These are phyloP conservation scores for Drosophila sproati DNA, from an alignment of 1,140 invertebrate genomes.

Conservation along the genomic window DNA sequence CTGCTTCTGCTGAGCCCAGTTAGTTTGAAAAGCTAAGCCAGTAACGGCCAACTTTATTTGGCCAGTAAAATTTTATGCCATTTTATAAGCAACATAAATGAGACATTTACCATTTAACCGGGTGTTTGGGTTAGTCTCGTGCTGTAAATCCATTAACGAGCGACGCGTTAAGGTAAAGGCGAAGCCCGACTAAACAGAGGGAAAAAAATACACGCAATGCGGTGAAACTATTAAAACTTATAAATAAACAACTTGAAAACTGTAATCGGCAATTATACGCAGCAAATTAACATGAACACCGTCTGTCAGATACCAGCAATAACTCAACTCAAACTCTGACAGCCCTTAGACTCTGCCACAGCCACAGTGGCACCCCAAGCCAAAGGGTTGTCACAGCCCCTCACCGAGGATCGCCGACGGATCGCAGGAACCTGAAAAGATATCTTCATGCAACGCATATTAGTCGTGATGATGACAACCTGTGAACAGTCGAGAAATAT, in stretches of 20 bases:
- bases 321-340: slow-evolving; percentile 42
- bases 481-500: slow-evolving; percentile 7
- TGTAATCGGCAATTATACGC: slow-evolving; percentile 51
- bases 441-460: slow-evolving; percentile 4
- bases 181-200: neutral
- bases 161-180: no score
- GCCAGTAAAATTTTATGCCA: slow-evolving; percentile 71
- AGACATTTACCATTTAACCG: slow-evolving; percentile 55
- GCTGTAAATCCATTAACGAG: slow-evolving; percentile 67
- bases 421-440: slow-evolving; percentile 4
- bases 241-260: slow-evolving; percentile 54
- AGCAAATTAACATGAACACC: slow-evolving; percentile 56
- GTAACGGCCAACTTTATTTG: slow-evolving; percentile 57
- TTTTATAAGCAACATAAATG: slow-evolving; percentile 67
- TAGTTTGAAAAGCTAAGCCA: slow-evolving; percentile 13
- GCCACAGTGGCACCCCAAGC: slow-evolving; percentile 3
- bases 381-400: slow-evolving; percentile 16
- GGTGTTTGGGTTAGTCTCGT: slow-evolving; percentile 20
- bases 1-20: slow-evolving; percentile 1
- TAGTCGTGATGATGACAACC: neutral
- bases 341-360: neutral
- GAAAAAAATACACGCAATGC: slow-evolving; percentile 1
- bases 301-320: slow-evolving; percentile 30
- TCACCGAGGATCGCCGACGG: no score
- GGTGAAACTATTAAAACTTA: slow-evolving; percentile 53